Evolutionary conservation across 2,888 invertebrate species (phyloP), one percentile per base, ranked within the genome.

Genomic region (Cheilosia urbana): DNA sequence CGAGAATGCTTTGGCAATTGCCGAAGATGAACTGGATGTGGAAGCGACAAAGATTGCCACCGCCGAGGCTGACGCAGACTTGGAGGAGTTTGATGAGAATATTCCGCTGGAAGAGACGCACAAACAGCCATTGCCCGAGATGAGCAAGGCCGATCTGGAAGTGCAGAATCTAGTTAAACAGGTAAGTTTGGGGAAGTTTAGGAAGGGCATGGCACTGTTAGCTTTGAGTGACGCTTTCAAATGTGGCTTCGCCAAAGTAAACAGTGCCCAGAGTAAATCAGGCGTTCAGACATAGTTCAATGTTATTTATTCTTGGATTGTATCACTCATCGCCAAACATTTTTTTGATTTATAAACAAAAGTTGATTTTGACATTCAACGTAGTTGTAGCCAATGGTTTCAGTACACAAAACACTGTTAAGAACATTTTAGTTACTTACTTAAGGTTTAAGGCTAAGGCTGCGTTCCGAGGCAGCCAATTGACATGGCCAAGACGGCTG

Each of bases 51-150:
- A 94, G 89, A 96, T 96, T 0, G 98, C 98, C 3, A 96, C 96
- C 89, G 97, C 97, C 4, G 98, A 99, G 93, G 97, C 95, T 47
- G 96, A 96, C 87, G 96, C 96, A 15, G 97, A 98, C 92, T 94
- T 98, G 88, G 98, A 97, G 0, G 98, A 98, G 93, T 98, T 98
- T 93, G 98, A 98, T 93, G 98, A 99, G 93, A 96, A 95, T 89
- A 96, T 98, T 93, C 98, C 98, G 57, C 94, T 97, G 88, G 96
- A 96, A 77, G 96, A 96, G 73, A 88, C 87, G 1, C 90, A 89
- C 3, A 89, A 80, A 5, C 75, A 76, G 30, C 72, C 69, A 11
- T 82, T 80, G 17, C 92, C 93, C 1, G 95, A 95, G 90, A 92
- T 96, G 87, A 96, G 95, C 90, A 95, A 94, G 91, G 96, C 96